These are phyloP conservation scores for Operophtera brumata DNA, from an alignment of 2,888 invertebrate genomes.

Conservation along the genomic window DNA sequence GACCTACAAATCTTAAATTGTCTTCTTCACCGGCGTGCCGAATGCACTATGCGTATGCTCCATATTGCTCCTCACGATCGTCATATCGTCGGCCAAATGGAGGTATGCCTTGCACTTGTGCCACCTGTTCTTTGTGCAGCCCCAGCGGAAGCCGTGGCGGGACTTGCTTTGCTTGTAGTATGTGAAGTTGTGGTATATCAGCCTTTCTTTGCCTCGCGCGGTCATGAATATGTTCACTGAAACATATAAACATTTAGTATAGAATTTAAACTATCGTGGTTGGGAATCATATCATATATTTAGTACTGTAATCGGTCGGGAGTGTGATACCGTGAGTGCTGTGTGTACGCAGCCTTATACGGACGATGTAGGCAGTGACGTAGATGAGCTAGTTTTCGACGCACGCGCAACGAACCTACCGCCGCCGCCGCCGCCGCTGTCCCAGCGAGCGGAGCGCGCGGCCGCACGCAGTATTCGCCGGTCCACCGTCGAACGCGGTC, in stretches of 20 bases:
- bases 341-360: too few species aligned
- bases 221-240: conserved; percentile 79
- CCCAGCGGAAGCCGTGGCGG: conserved; percentile 69
- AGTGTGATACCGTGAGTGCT: too few species aligned
- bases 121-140: conserved; percentile 75
- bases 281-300: too few species aligned
- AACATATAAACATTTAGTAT: conserved; percentile 36
- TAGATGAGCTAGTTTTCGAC: too few species aligned
- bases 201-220: conserved; percentile 66
- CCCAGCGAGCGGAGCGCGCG: too few species aligned
- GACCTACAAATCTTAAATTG: neutral
- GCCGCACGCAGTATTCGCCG: too few species aligned
- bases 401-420: too few species aligned
- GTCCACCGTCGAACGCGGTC: too few species aligned
- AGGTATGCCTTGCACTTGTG: conserved; percentile 70
- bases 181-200: conserved; percentile 65
- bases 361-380: too few species aligned
- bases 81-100: conserved; percentile 69
- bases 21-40: conserved; percentile 24
- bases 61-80: conserved; percentile 69
- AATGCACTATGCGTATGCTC: conserved; percentile 66
- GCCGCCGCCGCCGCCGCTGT: too few species aligned
- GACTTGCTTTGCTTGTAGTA: conserved; percentile 74
- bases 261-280: too few species aligned
- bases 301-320: too few species aligned